phyloP scores from a whole-genome alignment of 2,888 invertebrate species.

The Meta bourneti region DNA sequence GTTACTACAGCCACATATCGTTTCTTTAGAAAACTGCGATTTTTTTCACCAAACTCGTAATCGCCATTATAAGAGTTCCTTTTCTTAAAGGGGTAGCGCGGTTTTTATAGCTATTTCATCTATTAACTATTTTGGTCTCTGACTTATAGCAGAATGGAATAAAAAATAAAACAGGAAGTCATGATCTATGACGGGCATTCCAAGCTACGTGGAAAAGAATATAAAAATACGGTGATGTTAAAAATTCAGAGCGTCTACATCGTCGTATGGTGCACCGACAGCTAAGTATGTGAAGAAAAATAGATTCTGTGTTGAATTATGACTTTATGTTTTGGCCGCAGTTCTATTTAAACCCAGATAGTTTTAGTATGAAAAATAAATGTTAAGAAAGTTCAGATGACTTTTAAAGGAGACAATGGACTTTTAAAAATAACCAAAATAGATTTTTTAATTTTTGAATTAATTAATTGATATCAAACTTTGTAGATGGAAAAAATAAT shows the following conservation, averaged over 20 bases:
- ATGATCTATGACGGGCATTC: slow-evolving; percentile 6
- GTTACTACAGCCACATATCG: neutral
- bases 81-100: neutral
- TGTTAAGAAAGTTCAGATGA: too few species aligned
- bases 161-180: slow-evolving; percentile 5
- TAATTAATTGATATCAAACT: too few species aligned
- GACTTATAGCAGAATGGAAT: neutral
- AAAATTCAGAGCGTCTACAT: slow-evolving; percentile 2
- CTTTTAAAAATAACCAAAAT: too few species aligned
- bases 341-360: neutral
- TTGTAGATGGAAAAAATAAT: too few species aligned
- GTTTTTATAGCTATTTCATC: neutral
- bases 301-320: slow-evolving; percentile 48
- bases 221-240: slow-evolving; percentile 66
- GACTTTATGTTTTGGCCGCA: neutral
- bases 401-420: too few species aligned
- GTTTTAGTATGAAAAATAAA: neutral
- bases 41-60: neutral
- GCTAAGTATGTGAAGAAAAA: slow-evolving; percentile 64
- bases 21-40: neutral
- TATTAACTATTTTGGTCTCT: neutral
- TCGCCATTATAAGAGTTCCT: neutral
- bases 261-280: slow-evolving; percentile 46
- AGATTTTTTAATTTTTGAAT: too few species aligned
- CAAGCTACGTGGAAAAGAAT: slow-evolving; percentile 59